These are phyloP conservation scores for Blera fallax DNA, from an alignment of 2,888 invertebrate genomes.

Conservation along the genomic window DNA sequence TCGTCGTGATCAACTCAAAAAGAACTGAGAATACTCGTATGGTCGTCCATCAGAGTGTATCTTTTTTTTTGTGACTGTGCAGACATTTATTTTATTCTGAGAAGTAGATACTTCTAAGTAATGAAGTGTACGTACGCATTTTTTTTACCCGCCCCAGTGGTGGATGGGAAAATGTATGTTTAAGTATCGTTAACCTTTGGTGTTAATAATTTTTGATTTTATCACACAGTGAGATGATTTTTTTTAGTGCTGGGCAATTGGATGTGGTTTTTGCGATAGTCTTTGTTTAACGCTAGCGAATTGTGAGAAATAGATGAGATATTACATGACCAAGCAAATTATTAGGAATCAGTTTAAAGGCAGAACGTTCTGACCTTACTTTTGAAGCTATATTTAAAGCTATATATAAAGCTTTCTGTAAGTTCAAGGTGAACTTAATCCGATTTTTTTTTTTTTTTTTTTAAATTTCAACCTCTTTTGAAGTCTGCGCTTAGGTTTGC, in stretches of 20 bases:
- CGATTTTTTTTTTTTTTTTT: too few relatives aligned
- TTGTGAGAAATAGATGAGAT: not conserved
- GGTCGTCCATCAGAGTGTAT: not conserved
- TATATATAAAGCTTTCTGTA: too few relatives aligned
- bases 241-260: not conserved
- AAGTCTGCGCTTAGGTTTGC: too few relatives aligned
- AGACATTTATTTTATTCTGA: slow-evolving; percentile 6
- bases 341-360: not conserved
- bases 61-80: not conserved
- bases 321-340: not conserved
- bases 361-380: not conserved
- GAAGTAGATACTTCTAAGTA: slow-evolving; percentile 11
- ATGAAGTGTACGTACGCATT: not conserved
- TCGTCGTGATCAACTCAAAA: not conserved
- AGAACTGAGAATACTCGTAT: not conserved
- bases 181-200: not conserved
- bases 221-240: not conserved
- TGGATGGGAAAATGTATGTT: slow-evolving; percentile 5
- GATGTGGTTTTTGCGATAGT: not conserved
- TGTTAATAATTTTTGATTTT: slow-evolving; percentile 3
- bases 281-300: not conserved
- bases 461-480: too few relatives aligned
- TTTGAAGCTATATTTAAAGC: too few relatives aligned
- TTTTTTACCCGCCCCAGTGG: not conserved
- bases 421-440: too few relatives aligned